Evolutionary conservation across 2,113 vertebrate species (phyloP), one percentile per base, ranked within the genome.

Genomic region (Ammodytes marinus): DNA sequence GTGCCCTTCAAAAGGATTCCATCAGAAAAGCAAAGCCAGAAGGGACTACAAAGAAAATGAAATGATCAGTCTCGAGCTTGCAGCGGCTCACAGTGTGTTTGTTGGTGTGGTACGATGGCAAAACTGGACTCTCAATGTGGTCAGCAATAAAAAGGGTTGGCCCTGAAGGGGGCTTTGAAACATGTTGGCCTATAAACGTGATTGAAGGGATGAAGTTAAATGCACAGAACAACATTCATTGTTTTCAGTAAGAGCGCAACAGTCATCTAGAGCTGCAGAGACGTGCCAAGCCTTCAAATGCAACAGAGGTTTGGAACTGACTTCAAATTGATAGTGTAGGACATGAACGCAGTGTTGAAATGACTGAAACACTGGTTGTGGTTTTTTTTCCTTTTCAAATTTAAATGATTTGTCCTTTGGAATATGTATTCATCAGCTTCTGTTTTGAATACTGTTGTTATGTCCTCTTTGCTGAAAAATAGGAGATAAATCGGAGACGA

Each of bases 1-100:
- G 74, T 84, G 85, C 71, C 69, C 74, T 58, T 82, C 59, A 74
- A 78, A 84, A 68, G 59, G 83, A 68, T 66, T 54, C 69, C 64
- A 84, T 89, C 74, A 75, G 72, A 69, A 27, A 27, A 17, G 66
- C 46, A 57, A n/a, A 82, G 84, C 86, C 83, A 84, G 75, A 53
- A 67, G 83, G 80, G 86, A 74, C 79, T 12, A 19, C 9, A 65
- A 69, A 58, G 65, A 69, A 27, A 82, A 78, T 80, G 59, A 80
- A 76, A 78, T 61, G 74, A 86, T 86, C 85, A 42, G 63, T 90
- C 71, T 84, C 54, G 0, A 64, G 74, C 74, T 27, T 67, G 58
- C 69, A 55, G 69, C 27, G 27, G 27, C 27, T 60, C 59, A 11
- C 66, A 10, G 43, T 40, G 39, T 40, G 70, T 11, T 37, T 52